Evolutionary conservation across 2,888 invertebrate species (phyloP).

Genomic region (Dynastes tityus): DNA sequence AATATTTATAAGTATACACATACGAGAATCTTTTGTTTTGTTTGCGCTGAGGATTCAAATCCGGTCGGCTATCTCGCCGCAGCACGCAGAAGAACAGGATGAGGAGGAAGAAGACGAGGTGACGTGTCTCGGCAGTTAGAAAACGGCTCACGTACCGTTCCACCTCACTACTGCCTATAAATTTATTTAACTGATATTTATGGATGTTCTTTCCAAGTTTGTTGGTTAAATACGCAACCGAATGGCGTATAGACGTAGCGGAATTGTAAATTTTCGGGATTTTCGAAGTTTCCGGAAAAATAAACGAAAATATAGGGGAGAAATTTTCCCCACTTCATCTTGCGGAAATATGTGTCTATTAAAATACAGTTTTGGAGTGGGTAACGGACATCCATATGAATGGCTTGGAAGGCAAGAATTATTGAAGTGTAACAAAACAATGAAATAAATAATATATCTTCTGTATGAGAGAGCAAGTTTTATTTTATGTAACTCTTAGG

Average conservation of each 20-base stretch:
- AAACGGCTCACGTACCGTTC: conserved; percentile 21
- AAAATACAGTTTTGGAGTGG: neutral
- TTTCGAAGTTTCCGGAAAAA: neutral
- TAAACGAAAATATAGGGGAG: conserved; percentile 13
- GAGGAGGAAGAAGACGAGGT: neutral
- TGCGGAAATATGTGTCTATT: neutral
- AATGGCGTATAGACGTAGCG: neutral
- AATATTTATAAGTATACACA: too few species aligned
- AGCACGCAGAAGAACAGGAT: too few species aligned
- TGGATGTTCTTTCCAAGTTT: conserved; percentile 30
- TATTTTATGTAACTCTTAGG: too few species aligned
- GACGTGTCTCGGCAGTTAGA: conserved; percentile 10
- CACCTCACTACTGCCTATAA: conserved; percentile 21
- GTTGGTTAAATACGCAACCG: conserved; percentile 27
- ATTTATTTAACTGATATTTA: conserved; percentile 24
- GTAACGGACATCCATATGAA: too few species aligned
- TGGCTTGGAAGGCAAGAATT: too few species aligned
- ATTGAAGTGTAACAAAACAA: too few species aligned
- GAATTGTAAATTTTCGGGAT: conserved; percentile 18
- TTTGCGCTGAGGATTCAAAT: too few species aligned
- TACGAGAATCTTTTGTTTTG: too few species aligned
- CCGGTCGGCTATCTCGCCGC: too few species aligned
- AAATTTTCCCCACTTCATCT: conserved; percentile 12
- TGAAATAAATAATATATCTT: too few species aligned
- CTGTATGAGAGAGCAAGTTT: too few species aligned